These are phyloP conservation scores for Caenorhabditis wallacei DNA, from an alignment of 2,888 invertebrate genomes.

Conservation along the genomic window DNA sequence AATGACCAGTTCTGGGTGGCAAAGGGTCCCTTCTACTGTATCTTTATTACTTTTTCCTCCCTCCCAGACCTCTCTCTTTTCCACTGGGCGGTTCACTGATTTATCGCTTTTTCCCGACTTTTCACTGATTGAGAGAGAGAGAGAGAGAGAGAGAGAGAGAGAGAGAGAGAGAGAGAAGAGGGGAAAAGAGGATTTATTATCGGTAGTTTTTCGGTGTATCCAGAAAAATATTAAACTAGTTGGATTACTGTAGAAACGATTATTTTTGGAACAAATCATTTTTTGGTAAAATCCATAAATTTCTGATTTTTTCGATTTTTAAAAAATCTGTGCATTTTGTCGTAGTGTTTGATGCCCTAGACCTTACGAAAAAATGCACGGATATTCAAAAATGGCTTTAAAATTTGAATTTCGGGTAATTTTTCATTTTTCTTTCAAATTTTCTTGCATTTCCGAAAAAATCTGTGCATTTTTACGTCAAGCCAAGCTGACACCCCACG, in stretches of 20 bases:
- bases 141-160: background rate
- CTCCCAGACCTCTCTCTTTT: background rate
- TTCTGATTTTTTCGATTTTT: too few relatives aligned
- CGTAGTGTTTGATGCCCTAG: too few relatives aligned
- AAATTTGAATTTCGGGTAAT: too few relatives aligned
- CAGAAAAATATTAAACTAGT: background rate
- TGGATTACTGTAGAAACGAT: background rate
- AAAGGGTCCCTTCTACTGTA: slow-evolving; percentile 27
- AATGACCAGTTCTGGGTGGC: slow-evolving; percentile 32
- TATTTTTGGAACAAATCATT: background rate
- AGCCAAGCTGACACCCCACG: too few relatives aligned
- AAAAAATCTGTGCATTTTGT: too few relatives aligned
- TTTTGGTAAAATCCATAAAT: too few relatives aligned
- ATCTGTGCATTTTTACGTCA: too few relatives aligned
- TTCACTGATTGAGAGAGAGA: background rate
- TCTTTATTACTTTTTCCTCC: background rate
- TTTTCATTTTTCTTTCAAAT: too few relatives aligned
- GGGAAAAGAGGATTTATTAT: slow-evolving; percentile 15
- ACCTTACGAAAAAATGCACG: too few relatives aligned
- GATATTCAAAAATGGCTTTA: too few relatives aligned
- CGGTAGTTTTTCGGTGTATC: background rate
- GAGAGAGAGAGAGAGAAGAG: too few relatives aligned
- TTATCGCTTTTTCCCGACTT: slow-evolving; percentile 20
- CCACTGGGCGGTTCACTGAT: slow-evolving; percentile 13
- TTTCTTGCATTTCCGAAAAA: too few relatives aligned